A percentile compares a stretch with the other conserved stretches of the same genome.
Conservation (phyloP, 2,113 vertebrate genomes). For the Ctenomys sociabilis region DNA sequence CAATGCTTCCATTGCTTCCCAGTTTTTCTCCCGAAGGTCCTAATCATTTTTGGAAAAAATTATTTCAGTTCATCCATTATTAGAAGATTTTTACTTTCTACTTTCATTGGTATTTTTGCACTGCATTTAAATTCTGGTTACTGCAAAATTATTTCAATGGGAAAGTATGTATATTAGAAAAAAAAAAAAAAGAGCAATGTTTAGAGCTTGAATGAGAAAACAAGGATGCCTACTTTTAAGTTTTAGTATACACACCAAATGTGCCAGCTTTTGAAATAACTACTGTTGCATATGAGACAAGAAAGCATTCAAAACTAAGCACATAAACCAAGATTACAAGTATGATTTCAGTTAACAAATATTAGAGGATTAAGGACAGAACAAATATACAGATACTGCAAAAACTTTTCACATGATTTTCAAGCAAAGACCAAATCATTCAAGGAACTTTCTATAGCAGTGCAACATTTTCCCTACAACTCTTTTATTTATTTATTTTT, state of each 20-base stretch:
- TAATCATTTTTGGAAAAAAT: constrained; percentile 99
- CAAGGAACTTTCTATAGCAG: not conserved
- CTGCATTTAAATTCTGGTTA: constrained; percentile 87
- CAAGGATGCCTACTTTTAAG: constrained; percentile 70
- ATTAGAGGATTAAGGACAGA: constrained; percentile 78
- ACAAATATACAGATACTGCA: constrained; percentile 42
- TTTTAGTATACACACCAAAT: constrained; percentile 72
- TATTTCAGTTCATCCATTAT: constrained; percentile 95
- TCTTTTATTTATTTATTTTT: too few species aligned
- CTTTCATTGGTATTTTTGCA: constrained; percentile 84
- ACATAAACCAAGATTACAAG: constrained; percentile 82
- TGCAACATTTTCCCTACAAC: not conserved
- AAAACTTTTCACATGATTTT: constrained; percentile 46
- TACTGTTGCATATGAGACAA: constrained; percentile 80
- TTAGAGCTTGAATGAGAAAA: constrained; percentile 78
- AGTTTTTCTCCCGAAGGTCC: constrained; percentile 99
- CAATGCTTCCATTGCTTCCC: constrained; percentile 99
- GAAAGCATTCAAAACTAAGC: constrained; percentile 83
- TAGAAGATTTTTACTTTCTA: constrained; percentile 84
- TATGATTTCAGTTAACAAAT: constrained; percentile 77
- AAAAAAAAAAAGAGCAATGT: constrained; percentile 79
- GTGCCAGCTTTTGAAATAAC: constrained; percentile 58
- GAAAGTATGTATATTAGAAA: constrained; percentile 78
- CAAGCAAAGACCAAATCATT: constrained; percentile 16
- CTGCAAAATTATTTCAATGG: constrained; percentile 84